A percentile compares a stretch with the other conserved stretches of the same genome.
Conservation (phyloP, 2,113 vertebrate species). For the Struthio camelus region DNA sequence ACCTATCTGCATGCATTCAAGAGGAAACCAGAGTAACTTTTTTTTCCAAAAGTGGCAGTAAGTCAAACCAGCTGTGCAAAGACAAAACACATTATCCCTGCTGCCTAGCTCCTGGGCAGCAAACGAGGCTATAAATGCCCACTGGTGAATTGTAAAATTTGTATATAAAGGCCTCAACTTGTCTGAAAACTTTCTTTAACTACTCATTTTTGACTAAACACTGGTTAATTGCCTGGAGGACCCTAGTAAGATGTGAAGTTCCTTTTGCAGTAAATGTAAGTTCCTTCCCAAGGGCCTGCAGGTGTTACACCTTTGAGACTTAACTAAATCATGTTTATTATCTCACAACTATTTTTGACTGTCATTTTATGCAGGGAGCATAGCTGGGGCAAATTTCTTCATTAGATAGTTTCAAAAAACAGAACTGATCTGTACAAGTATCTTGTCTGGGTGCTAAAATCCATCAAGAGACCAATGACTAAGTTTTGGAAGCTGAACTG, state of each 20-base stretch:
- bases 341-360: not conserved
- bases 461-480: not conserved
- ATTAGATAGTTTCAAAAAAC: not conserved
- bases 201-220: not conserved
- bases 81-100: not conserved
- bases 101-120: not conserved
- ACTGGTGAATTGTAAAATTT: not conserved
- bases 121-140: not conserved
- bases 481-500: not conserved
- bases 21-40: not conserved
- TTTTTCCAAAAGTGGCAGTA: not conserved
- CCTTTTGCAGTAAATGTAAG: not conserved
- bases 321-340: not conserved
- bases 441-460: not conserved
- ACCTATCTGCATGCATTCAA: not conserved
- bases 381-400: not conserved
- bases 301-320: not conserved
- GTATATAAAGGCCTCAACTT: not conserved
- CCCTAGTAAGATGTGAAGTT: not conserved
- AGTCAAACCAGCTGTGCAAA: not conserved
- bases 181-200: not conserved
- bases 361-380: not conserved
- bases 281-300: not conserved
- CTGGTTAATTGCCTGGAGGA: not conserved
- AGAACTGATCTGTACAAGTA: not conserved